These are phyloP conservation scores for Lasiommata megera DNA, from an alignment of 2,888 invertebrate genomes.

Conservation along the genomic window DNA sequence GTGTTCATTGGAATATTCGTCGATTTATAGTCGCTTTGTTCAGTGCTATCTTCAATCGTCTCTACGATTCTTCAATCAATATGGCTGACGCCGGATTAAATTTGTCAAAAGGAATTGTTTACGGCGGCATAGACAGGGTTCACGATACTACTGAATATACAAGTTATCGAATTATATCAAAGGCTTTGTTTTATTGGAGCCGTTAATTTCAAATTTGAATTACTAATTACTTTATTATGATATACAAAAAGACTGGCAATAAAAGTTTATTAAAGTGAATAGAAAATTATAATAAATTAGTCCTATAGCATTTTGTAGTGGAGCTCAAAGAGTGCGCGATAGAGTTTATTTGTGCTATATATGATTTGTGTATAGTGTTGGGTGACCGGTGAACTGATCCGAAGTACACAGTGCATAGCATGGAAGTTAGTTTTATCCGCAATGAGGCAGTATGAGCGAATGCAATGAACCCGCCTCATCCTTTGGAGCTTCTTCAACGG, in stretches of 20 bases:
- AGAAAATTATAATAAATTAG: neutral
- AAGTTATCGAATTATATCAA: conserved; percentile 14
- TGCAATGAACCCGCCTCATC: conserved; percentile 63
- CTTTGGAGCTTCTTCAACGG: conserved; percentile 52
- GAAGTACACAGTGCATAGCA: neutral
- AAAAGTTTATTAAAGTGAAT: conserved; percentile 22
- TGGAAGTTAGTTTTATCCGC: conserved; percentile 40
- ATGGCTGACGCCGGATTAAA: conserved; percentile 38
- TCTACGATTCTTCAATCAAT: conserved; percentile 32
- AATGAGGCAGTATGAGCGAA: conserved; percentile 70
- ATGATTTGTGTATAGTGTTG: neutral
- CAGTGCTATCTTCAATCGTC: conserved; percentile 22
- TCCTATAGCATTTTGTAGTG: conserved; percentile 2
- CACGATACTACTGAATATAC: conserved; percentile 15
- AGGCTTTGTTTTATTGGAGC: conserved; percentile 5
- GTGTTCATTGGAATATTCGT: conserved; percentile 16
- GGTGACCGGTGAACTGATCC: neutral
- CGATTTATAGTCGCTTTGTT: conserved; percentile 20
- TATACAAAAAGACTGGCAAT: conserved; percentile 23
- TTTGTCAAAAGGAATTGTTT: conserved; percentile 37
- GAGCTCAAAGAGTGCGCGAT: conserved; percentile 6
- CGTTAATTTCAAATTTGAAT: neutral
- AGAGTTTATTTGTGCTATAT: neutral
- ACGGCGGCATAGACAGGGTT: conserved; percentile 33
- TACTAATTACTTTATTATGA: conserved; percentile 12